Percentiles rank a stretch among this genome's conserved stretches.
Conservation (phyloP, 2,888 invertebrate genomes). For the Phlogophora meticulosa region DNA sequence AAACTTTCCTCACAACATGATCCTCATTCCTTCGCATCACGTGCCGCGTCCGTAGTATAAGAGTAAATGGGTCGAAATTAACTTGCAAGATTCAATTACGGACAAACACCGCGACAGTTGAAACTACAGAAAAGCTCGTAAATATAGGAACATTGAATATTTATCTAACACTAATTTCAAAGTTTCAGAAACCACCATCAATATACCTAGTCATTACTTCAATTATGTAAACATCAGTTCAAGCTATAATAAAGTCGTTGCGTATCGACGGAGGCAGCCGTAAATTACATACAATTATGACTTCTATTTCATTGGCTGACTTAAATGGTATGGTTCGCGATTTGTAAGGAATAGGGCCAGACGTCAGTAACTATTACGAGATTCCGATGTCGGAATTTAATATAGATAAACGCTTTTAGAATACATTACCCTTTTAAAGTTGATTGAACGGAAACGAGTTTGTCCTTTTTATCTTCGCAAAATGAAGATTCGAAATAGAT, state of each 20-base stretch:
- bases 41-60: no score
- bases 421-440: slow-evolving; percentile 49
- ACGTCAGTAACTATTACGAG: slow-evolving; percentile 34
- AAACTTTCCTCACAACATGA: no score
- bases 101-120: no score
- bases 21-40: no score
- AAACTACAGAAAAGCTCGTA: no score
- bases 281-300: slow-evolving; percentile 57
- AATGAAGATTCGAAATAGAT: slow-evolving; percentile 10
- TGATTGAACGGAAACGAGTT: slow-evolving; percentile 19
- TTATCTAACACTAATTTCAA: slow-evolving; percentile 3
- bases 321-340: slow-evolving; percentile 45
- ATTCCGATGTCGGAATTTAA: slow-evolving; percentile 46
- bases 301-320: slow-evolving; percentile 49
- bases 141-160: no score
- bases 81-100: no score
- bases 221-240: slow-evolving; percentile 46
- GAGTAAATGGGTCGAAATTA: no score
- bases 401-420: slow-evolving; percentile 50
- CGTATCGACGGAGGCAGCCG: slow-evolving; percentile 29
- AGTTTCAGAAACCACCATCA: slow-evolving; percentile 16
- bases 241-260: slow-evolving; percentile 58
- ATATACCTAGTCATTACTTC: slow-evolving; percentile 39
- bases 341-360: slow-evolving; percentile 42
- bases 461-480: slow-evolving; percentile 12